A percentile compares a stretch with the other conserved stretches of the same genome.
Conservation (phyloP, 1,140 invertebrate species). For the Drosophila chauvacae region DNA sequence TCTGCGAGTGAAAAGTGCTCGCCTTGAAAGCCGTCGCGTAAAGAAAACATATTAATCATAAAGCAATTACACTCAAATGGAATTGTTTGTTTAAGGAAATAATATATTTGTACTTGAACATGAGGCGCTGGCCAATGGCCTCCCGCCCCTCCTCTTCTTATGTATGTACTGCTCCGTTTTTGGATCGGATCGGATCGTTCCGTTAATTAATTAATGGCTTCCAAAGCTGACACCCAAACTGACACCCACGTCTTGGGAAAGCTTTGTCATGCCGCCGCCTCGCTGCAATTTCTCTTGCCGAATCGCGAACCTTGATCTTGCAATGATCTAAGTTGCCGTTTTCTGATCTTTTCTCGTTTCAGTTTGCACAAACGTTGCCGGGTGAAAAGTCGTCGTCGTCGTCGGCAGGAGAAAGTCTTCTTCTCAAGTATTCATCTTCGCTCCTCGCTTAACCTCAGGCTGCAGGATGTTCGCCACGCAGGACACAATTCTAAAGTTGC, state of each 20-base stretch:
- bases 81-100: slow-evolving; percentile 77
- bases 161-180: not conserved
- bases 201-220: slow-evolving; percentile 77
- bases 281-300: slow-evolving; percentile 53
- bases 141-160: slow-evolving; percentile 1
- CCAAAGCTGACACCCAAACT: slow-evolving; percentile 39
- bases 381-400: slow-evolving; percentile 44
- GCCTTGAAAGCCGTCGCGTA: slow-evolving; percentile 25
- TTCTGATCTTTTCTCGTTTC: slow-evolving; percentile 35
- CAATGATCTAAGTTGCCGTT: slow-evolving; percentile 35
- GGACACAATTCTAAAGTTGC: slow-evolving; percentile 67
- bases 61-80: slow-evolving; percentile 63
- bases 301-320: slow-evolving; percentile 69
- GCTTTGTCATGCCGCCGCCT: slow-evolving; percentile 63
- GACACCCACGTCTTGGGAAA: slow-evolving; percentile 38
- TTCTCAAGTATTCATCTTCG: not conserved
- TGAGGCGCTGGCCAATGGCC: slow-evolving; percentile 29
- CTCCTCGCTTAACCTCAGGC: not conserved
- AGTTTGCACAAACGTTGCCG: slow-evolving; percentile 38
- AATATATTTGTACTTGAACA: slow-evolving; percentile 62
- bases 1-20: slow-evolving; percentile 16
- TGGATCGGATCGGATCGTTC: slow-evolving; percentile 26
- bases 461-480: slow-evolving; percentile 62
- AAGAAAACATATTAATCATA: slow-evolving; percentile 54
- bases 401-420: slow-evolving; percentile 13